Percentiles rank a stretch among this genome's conserved stretches.
Evolutionary conservation across 2,113 vertebrate species (phyloP).

Genomic region (Cryptotis parvus): DNA sequence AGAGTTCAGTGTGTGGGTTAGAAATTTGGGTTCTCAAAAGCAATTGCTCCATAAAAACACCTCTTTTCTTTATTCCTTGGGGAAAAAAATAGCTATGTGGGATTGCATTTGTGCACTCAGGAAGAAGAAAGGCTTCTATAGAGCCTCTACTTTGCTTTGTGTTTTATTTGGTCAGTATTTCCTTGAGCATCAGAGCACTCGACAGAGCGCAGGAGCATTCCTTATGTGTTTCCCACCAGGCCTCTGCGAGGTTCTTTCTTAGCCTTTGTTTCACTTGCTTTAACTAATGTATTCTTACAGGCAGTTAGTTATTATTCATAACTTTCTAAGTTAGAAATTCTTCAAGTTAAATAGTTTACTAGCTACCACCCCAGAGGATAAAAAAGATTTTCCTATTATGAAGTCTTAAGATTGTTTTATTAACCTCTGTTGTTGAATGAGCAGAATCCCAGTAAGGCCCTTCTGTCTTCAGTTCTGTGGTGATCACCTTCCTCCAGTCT

Average conservation of each 20-base stretch:
- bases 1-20: background rate
- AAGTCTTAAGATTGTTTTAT: conserved; percentile 23
- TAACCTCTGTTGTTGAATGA: background rate
- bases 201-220: no score
- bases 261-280: background rate
- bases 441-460: background rate
- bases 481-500: background rate
- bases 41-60: background rate
- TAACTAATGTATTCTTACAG: background rate
- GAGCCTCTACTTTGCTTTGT: background rate
- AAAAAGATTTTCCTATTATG: background rate
- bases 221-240: no score
- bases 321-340: conserved; percentile 27
- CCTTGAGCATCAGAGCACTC: background rate
- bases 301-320: background rate
- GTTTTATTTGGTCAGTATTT: conserved; percentile 21
- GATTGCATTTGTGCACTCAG: background rate
- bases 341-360: conserved; percentile 3
- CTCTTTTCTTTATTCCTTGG: background rate
- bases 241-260: background rate
- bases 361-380: conserved; percentile 18
- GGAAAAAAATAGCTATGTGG: background rate
- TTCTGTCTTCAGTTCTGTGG: background rate
- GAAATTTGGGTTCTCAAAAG: background rate
- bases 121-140: conserved; percentile 10